Conservation (phyloP, 2,888 invertebrate species). For the Trichopoda pennipes region DNA sequence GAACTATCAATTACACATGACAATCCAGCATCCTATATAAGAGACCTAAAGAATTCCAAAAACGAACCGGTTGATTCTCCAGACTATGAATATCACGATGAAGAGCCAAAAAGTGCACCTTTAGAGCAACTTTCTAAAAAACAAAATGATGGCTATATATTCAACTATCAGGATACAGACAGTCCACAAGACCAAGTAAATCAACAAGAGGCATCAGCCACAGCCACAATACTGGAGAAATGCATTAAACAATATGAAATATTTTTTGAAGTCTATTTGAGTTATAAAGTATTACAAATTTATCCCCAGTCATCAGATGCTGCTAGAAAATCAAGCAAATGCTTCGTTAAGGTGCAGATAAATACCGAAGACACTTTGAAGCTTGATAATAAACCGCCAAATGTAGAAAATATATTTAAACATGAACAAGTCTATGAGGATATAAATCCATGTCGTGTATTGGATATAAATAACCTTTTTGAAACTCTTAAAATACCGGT, state of each 20-base stretch:
- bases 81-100: conserved; percentile 69
- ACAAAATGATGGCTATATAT: conserved; percentile 62
- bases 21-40: conserved; percentile 30
- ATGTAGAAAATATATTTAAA: conserved; percentile 76
- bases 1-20: conserved; percentile 73
- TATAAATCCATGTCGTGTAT: conserved; percentile 75
- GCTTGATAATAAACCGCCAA: conserved; percentile 57
- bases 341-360: conserved; percentile 74
- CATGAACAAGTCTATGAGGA: conserved; percentile 81
- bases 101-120: conserved; percentile 76
- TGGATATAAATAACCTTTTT: conserved; percentile 81
- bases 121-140: conserved; percentile 67
- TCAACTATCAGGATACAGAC: conserved; percentile 69
- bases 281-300: conserved; percentile 73
- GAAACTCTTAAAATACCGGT: conserved; percentile 81
- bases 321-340: conserved; percentile 65
- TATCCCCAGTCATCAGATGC: conserved; percentile 50
- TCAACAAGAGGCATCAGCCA: conserved; percentile 45
- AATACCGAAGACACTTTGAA: conserved; percentile 66
- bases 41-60: conserved; percentile 49
- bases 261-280: conserved; percentile 81
- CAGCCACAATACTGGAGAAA: conserved; percentile 82
- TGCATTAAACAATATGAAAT: conserved; percentile 83
- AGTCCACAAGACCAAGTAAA: conserved; percentile 73
- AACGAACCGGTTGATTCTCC: conserved; percentile 53